Evolutionary conservation across 2,888 invertebrate genomes (phyloP).

Genomic region (Geotrupes spiniger): DNA sequence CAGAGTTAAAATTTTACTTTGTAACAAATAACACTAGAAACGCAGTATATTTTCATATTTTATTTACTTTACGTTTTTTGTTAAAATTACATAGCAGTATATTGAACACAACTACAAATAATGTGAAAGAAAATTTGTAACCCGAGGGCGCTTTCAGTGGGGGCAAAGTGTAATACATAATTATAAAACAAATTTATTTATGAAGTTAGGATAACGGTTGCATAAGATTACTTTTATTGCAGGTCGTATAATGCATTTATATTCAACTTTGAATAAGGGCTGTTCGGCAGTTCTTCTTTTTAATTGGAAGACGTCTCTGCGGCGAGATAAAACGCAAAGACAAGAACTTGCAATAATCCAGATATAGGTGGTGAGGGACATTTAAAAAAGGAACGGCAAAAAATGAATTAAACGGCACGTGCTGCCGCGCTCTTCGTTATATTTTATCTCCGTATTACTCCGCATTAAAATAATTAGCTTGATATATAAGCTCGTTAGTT

Average conservation of each 20-base stretch:
- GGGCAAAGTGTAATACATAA: too few relatives aligned
- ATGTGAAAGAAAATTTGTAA: too few relatives aligned
- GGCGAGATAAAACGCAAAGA: conserved; percentile 48
- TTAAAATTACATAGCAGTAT: too few relatives aligned
- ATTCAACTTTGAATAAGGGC: conserved; percentile 24
- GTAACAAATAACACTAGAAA: too few relatives aligned
- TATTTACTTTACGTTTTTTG: too few relatives aligned
- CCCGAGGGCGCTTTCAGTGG: too few relatives aligned
- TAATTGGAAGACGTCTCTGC: conserved; percentile 50
- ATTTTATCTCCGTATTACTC: conserved; percentile 27
- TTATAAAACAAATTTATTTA: too few relatives aligned
- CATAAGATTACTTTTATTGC: conserved; percentile 20
- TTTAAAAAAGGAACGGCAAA: conserved; percentile 34
- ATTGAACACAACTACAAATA: too few relatives aligned
- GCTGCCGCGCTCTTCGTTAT: conserved; percentile 23
- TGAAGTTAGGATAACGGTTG: too few relatives aligned
- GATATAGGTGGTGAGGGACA: conserved; percentile 45
- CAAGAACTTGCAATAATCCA: conserved; percentile 41
- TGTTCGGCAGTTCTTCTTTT: conserved; percentile 32
- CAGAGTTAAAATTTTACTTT: too few relatives aligned
- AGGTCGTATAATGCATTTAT: conserved; percentile 34
- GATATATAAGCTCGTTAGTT: too few relatives aligned
- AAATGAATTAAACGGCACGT: conserved; percentile 32
- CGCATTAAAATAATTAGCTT: background rate
- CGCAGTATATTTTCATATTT: too few relatives aligned